A percentile compares a stretch with the other conserved stretches of the same genome.
These are phyloP conservation scores for Cephalotes varians DNA, from an alignment of 2,888 invertebrate species.

Conservation along the genomic window DNA sequence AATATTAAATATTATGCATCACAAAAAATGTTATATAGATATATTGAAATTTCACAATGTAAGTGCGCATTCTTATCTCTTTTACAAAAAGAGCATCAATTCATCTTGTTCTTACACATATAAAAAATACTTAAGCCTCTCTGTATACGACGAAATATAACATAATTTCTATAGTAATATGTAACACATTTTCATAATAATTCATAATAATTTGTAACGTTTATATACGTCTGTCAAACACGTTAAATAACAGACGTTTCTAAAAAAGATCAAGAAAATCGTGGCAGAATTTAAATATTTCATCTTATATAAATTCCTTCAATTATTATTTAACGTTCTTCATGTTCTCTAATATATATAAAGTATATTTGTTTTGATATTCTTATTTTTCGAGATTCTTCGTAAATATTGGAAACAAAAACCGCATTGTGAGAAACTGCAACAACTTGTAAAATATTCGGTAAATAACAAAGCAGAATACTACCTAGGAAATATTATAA, in stretches of 20 bases:
- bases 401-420: slow-evolving; percentile 29
- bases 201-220: slow-evolving; percentile 3
- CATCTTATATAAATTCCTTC: slow-evolving; percentile 65
- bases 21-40: slow-evolving; percentile 71
- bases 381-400: slow-evolving; percentile 67
- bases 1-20: slow-evolving; percentile 78
- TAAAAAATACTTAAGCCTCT: slow-evolving; percentile 62
- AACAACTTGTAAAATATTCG: slow-evolving; percentile 44
- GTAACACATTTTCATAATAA: slow-evolving; percentile 23
- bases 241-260: not conserved
- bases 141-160: slow-evolving; percentile 48
- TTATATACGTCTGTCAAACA: not conserved
- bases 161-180: slow-evolving; percentile 33
- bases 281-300: slow-evolving; percentile 13
- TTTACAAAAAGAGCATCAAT: slow-evolving; percentile 62
- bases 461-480: slow-evolving; percentile 47
- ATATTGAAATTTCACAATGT: slow-evolving; percentile 65
- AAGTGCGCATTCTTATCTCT: slow-evolving; percentile 62
- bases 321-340: slow-evolving; percentile 52
- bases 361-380: slow-evolving; percentile 51
- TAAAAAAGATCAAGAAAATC: slow-evolving; percentile 18
- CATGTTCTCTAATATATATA: slow-evolving; percentile 29
- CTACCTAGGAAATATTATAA: slow-evolving; percentile 4
- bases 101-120: slow-evolving; percentile 60
- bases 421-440: slow-evolving; percentile 58